phyloP scores from a whole-genome alignment of 2,113 vertebrate species.

The Neolamprologus longior region DNA sequence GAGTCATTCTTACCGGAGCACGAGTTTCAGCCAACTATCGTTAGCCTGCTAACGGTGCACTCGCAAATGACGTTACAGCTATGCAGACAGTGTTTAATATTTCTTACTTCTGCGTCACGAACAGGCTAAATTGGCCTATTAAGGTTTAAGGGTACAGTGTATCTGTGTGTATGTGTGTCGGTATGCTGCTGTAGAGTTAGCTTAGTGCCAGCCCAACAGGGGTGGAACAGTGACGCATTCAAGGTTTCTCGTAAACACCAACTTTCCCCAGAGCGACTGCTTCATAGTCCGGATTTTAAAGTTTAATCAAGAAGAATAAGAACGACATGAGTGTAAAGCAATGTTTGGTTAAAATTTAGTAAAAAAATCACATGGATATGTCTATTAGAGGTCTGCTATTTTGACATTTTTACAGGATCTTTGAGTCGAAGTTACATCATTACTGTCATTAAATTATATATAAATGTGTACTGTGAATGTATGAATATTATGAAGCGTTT shows the following conservation, averaged over 20 bases:
- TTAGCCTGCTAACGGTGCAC: slow-evolving; percentile 1
- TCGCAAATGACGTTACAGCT: neutral
- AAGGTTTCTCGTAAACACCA: slow-evolving; percentile 2
- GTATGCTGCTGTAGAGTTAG: slow-evolving; percentile 27
- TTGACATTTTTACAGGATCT: neutral
- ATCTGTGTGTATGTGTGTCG: neutral
- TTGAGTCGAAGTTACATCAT: neutral
- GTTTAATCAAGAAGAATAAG: neutral
- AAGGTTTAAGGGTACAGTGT: neutral
- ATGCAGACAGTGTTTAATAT: neutral
- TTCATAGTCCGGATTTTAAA: neutral
- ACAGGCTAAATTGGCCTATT: neutral
- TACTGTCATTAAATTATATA: neutral
- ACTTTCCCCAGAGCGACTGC: neutral
- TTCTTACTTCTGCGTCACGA: neutral
- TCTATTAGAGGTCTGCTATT: neutral
- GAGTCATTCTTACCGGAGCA: slow-evolving; percentile 50
- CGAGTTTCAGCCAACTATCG: slow-evolving; percentile 30
- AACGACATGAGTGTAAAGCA: neutral
- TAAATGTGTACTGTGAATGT: neutral
- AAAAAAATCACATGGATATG: neutral
- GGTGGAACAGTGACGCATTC: slow-evolving; percentile 50
- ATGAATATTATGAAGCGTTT: neutral
- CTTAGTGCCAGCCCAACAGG: slow-evolving; percentile 23
- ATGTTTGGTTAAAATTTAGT: neutral